Base-by-base conservation (phyloP, 1,140 invertebrate species). In the Drosophila insularis region DNA sequence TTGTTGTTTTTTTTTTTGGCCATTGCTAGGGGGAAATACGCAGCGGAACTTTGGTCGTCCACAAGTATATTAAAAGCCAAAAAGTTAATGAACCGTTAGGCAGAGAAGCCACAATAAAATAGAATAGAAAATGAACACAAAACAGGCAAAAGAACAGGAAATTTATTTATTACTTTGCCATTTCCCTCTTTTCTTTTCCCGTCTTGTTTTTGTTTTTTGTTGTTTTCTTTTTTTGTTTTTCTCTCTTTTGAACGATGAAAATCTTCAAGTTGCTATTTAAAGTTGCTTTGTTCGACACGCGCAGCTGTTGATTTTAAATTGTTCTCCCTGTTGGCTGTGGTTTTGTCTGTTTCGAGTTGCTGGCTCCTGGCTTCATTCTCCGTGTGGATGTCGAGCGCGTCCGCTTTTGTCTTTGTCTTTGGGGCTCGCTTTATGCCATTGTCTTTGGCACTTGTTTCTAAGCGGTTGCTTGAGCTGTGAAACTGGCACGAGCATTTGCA, bases 281-380 rank as follows among this genome's bases (percentile, higher is more conserved):
- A 71, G 55, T 61, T 69, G 68, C 74, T 63, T 74, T 71, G 74
- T 66, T 69, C 64, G 53, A 81, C 73, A 81, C 85, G 78, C 82
- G 75, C 82, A 87, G 81, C 81, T 86, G 81, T 86, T 86, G 82
- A 82, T 82, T 86, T 86, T 79, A 79, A 87, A 81, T 86, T 74
- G 80, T 87, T 67, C 78, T 58, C 40, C 73, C 63, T 70, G 66
- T 71, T 85, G 70, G 61, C 74, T 78, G 81, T 64, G 79, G 82
- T 79, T 82, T 86, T 86, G 71, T 82, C 66, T 75, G 63, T 73
- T 76, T 79, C 69, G 17, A n/a, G 19, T 56, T 58, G 66, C 50
- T 7, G 27, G 32, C 43, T 58, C 46, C 53, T 63, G 5, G 65
- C 54, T 23, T 14, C 37, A 39, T 17, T 55, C 40, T 67, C 54